These are phyloP conservation scores for Zygaena filipendulae DNA, from an alignment of 2,888 invertebrate species.

Conservation along the genomic window DNA sequence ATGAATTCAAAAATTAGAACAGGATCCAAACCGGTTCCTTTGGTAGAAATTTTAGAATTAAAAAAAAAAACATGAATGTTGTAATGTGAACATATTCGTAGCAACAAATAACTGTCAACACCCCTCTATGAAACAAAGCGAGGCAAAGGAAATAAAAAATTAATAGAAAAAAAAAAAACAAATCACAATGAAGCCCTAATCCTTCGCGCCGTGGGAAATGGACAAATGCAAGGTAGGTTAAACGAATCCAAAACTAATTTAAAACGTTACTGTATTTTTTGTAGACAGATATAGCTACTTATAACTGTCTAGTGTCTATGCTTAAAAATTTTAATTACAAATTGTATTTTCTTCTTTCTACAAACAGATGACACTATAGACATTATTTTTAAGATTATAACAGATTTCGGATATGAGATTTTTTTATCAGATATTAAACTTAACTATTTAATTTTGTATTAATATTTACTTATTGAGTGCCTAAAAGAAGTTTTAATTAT, in stretches of 20 bases:
- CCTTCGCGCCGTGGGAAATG: constrained; percentile 59
- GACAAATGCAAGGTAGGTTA: constrained; percentile 62
- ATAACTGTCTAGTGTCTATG: too few species aligned
- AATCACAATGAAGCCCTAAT: constrained; percentile 56
- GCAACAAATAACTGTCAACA: constrained; percentile 68
- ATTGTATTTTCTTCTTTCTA: too few species aligned
- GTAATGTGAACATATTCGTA: constrained; percentile 49
- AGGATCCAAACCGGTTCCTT: constrained; percentile 55
- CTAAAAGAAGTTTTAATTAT: too few species aligned
- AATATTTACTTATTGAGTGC: too few species aligned
- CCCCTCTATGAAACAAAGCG: constrained; percentile 64
- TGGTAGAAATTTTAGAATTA: constrained; percentile 51
- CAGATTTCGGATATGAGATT: too few species aligned
- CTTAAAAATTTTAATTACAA: too few species aligned
- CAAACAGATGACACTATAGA: too few species aligned
- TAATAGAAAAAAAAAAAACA: constrained; percentile 30
- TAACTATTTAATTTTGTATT: too few species aligned
- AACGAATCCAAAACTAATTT: constrained; percentile 65
- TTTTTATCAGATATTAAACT: too few species aligned
- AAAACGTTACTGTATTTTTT: too few species aligned
- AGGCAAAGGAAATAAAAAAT: constrained; percentile 44
- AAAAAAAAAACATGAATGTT: constrained; percentile 49
- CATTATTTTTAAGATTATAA: too few species aligned
- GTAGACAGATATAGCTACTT: too few species aligned
- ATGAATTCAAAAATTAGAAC: constrained; percentile 53